Percentiles rank a stretch among this genome's conserved stretches.
Conservation (phyloP, 2,113 vertebrate genomes). For the Paramisgurnus dabryanus region DNA sequence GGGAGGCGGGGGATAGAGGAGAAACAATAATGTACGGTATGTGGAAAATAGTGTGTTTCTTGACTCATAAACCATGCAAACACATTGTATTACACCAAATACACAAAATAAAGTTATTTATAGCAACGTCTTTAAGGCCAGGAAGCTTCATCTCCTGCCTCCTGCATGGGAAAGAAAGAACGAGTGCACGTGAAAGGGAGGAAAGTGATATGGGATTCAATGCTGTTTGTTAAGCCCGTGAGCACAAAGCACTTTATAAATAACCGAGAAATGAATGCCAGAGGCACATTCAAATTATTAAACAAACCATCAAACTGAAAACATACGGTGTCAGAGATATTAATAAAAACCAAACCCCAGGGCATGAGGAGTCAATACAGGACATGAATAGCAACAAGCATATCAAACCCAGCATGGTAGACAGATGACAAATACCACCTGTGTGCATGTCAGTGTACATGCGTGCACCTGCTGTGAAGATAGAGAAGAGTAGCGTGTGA, state of each 20-base stretch:
- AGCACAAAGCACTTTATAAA: constrained; percentile 76
- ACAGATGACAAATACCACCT: constrained; percentile 22
- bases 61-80: too few relatives aligned
- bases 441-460: constrained; percentile 35
- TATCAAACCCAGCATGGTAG: constrained; percentile 39
- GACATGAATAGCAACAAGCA: constrained; percentile 42
- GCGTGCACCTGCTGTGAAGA: constrained; percentile 39
- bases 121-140: background rate
- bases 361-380: constrained; percentile 42
- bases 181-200: constrained; percentile 21
- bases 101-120: too few relatives aligned
- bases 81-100: too few relatives aligned
- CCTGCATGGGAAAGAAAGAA: constrained; percentile 10
- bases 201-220: constrained; percentile 61
- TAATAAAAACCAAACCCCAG: constrained; percentile 56
- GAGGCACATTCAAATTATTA: constrained; percentile 67
- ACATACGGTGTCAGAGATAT: constrained; percentile 52
- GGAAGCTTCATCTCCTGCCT: constrained; percentile 11
- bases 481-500: constrained; percentile 4
- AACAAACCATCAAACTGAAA: constrained; percentile 45
- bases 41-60: too few relatives aligned
- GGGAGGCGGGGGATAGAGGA: too few relatives aligned
- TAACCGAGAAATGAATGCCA: constrained; percentile 70
- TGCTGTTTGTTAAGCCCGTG: constrained; percentile 63
- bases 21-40: too few relatives aligned